These are phyloP conservation scores for Ceratosolen fusciceps DNA, from an alignment of 1,140 invertebrate genomes.

Conservation along the genomic window DNA sequence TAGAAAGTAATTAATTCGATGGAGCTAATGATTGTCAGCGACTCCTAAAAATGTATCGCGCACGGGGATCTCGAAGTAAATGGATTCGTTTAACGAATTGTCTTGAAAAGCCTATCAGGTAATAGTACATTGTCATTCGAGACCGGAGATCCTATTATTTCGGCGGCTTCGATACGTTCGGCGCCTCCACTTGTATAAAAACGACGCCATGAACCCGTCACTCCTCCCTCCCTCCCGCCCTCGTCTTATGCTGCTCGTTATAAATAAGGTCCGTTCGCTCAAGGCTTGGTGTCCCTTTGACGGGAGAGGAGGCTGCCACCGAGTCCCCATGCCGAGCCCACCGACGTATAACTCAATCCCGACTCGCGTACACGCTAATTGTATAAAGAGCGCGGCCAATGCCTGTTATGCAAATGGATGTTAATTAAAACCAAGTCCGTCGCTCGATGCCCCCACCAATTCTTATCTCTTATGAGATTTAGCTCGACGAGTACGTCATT, in stretches of 20 bases:
- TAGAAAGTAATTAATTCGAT: no score
- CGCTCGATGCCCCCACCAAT: background rate
- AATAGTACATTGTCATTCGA: background rate
- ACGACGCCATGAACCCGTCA: background rate
- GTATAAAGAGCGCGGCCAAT: conserved; percentile 44
- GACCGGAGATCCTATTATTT: background rate
- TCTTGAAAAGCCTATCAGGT: no score
- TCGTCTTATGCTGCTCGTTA: background rate
- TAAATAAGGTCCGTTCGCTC: background rate
- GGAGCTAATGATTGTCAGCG: no score
- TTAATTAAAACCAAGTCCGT: conserved; percentile 60
- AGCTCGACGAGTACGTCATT: background rate
- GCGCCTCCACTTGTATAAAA: background rate
- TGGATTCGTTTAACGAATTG: no score
- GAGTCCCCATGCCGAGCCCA: background rate
- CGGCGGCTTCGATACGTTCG: background rate
- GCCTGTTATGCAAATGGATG: conserved; percentile 66
- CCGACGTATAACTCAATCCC: conserved; percentile 18
- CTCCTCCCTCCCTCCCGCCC: no score
- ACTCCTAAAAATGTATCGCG: no score
- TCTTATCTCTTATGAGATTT: conserved; percentile 8
- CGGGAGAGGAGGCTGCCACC: background rate
- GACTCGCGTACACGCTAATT: conserved; percentile 36
- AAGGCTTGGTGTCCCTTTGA: background rate
- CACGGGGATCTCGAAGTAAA: no score